Evolutionary conservation across 2,888 invertebrate species (phyloP), one percentile per base, ranked within the genome.

Genomic region (Drosophila yooni): DNA sequence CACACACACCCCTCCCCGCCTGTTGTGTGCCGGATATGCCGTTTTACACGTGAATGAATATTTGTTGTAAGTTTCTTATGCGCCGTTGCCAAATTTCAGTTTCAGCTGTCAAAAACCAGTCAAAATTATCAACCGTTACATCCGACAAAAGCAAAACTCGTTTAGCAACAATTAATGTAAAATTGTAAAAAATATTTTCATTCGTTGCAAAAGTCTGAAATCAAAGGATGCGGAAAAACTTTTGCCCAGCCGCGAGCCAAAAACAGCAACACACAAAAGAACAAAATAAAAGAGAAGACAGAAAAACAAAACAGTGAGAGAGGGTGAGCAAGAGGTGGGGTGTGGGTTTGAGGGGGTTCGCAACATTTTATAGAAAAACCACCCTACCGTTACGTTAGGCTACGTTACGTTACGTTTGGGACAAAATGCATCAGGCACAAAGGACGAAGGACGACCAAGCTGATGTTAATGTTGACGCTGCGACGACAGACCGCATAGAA

Each of bases 11-110:
- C 38, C 25, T 15, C 8, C 15, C 6, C 43, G 11, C 1, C 2
- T 25, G 25, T 8, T 46, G 46, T 57, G 43, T 57, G 82, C 84
- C 91, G 91, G 91, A 91, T 91, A 90, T 91, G 82, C 81, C 87
- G 84, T 85, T 90, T 81, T 86, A 90, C 91, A 90, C 90, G 83
- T 91, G 91, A 91, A 91, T 91, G 88, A 83, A 89, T 83, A 68
- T 84, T 76, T 77, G 67, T 79, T 71, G 69, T 70, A 64, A 69
- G 25, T 46, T 29, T 29, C 7, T 13, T 59, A 25, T 63, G 77
- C 76, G 34, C 46, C 64, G 83, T 83, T 87, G 80, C 84, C 73
- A 59, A 82, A 78, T 69, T 83, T 76, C 82, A 73, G 40, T 40
- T 13, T 61, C 57, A 61, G 65, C 78, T 67, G 76, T 68, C 62